A percentile compares a stretch with the other conserved stretches of the same genome.
Evolutionary conservation across 2,888 invertebrate species (phyloP).

Genomic region (Drosophila paranaensis): DNA sequence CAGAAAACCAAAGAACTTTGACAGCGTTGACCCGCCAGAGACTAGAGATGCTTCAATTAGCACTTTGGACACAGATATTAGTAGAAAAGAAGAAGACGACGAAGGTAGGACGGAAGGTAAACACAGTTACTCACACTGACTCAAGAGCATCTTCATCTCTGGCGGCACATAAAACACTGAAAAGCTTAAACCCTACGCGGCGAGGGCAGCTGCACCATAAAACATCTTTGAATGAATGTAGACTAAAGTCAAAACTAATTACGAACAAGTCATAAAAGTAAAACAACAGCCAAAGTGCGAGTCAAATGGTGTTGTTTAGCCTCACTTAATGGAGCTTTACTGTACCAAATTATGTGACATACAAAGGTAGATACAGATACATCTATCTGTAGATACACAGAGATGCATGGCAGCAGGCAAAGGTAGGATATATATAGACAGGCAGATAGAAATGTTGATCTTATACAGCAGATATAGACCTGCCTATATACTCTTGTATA

Average conservation of each 20-base stretch:
- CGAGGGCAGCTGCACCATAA: slow-evolving; percentile 40
- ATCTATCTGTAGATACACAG: no score
- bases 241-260: slow-evolving; percentile 70
- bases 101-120: background rate
- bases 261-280: slow-evolving; percentile 60
- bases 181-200: slow-evolving; percentile 13
- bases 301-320: slow-evolving; percentile 35
- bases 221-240: slow-evolving; percentile 48
- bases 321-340: slow-evolving; percentile 37
- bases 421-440: no score
- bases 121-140: slow-evolving; percentile 59
- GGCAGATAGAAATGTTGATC: no score
- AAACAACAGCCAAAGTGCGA: slow-evolving; percentile 55
- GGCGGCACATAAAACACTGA: slow-evolving; percentile 43
- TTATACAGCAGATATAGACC: no score
- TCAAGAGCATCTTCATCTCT: slow-evolving; percentile 46
- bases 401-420: no score
- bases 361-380: background rate
- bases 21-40: slow-evolving; percentile 44
- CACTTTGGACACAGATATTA: slow-evolving; percentile 78
- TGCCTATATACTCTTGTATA: no score
- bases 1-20: slow-evolving; percentile 66
- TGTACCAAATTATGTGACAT: slow-evolving; percentile 9
- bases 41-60: slow-evolving; percentile 71
- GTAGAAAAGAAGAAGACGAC: slow-evolving; percentile 55